These are phyloP conservation scores for Leucophenga montana DNA, from an alignment of 2,888 invertebrate species.

Conservation along the genomic window DNA sequence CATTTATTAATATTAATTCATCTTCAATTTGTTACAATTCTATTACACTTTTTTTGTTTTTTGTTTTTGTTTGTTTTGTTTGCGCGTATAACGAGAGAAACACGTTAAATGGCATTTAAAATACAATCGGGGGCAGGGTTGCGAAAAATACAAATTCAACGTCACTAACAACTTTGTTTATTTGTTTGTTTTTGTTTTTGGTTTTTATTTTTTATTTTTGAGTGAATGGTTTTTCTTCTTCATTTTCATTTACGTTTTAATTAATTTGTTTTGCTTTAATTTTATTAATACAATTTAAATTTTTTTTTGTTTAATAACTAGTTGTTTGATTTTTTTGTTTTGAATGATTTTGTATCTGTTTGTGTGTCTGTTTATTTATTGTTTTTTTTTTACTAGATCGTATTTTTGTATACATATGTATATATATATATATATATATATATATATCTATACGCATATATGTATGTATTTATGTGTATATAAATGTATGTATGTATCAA, in stretches of 20 bases:
- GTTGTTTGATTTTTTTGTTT: neutral
- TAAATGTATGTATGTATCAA: neutral
- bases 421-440: neutral
- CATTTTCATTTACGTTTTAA: neutral
- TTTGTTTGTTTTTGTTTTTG: neutral
- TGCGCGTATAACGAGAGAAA: neutral
- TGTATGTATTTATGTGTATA: neutral
- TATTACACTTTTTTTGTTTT: neutral
- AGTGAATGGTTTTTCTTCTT: neutral
- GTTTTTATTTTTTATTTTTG: neutral
- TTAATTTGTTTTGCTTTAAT: neutral
- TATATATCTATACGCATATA: no score
- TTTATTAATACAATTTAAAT: no score
- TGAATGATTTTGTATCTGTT: neutral
- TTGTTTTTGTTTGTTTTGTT: neutral
- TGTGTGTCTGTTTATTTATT: neutral
- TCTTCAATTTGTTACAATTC: no score
- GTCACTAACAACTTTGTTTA: neutral
- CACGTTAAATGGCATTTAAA: neutral
- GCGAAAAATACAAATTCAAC: constrained; percentile 8
- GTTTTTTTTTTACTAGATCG: neutral
- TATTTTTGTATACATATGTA: neutral
- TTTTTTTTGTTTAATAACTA: no score
- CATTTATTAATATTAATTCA: no score
- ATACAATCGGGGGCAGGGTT: neutral